These are phyloP conservation scores for Anoura caudifer DNA, from an alignment of 2,113 vertebrate species.

Conservation along the genomic window DNA sequence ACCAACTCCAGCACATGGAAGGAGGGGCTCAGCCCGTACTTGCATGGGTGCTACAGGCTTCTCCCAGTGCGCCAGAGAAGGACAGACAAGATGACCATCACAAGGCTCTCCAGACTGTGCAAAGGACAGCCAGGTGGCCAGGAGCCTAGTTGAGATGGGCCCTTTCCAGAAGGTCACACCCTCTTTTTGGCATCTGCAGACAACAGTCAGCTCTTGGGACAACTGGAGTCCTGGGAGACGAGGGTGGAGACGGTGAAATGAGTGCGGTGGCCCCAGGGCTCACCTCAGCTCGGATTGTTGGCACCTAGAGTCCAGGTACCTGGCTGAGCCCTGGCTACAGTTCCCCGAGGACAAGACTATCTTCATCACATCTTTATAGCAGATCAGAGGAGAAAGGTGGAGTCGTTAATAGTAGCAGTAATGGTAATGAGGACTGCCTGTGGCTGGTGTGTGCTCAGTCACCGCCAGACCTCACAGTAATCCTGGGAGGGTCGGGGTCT, in stretches of 20 bases:
- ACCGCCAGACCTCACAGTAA: background rate
- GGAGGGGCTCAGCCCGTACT: too few relatives aligned
- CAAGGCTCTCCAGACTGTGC: background rate
- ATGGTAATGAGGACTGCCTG: background rate
- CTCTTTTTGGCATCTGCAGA: background rate
- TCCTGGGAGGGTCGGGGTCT: background rate
- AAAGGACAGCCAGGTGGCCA: background rate
- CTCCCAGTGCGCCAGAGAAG: background rate
- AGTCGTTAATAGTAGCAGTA: fast-evolving
- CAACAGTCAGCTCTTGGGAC: background rate
- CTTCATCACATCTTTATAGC: background rate
- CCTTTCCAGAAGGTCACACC: background rate
- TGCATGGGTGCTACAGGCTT: fast-evolving
- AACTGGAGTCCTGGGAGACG: background rate
- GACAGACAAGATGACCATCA: fast-evolving
- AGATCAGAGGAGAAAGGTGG: background rate
- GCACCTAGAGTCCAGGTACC: background rate
- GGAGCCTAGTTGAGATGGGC: background rate
- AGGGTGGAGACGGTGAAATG: background rate
- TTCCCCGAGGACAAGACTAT: background rate
- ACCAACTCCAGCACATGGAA: background rate
- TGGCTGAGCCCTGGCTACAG: fast-evolving
- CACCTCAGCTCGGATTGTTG: background rate
- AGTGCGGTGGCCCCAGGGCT: background rate
- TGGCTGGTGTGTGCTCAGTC: fast-evolving